Conservation (phyloP, 2,888 invertebrate genomes). For the Pristionchus fissidentatus region DNA sequence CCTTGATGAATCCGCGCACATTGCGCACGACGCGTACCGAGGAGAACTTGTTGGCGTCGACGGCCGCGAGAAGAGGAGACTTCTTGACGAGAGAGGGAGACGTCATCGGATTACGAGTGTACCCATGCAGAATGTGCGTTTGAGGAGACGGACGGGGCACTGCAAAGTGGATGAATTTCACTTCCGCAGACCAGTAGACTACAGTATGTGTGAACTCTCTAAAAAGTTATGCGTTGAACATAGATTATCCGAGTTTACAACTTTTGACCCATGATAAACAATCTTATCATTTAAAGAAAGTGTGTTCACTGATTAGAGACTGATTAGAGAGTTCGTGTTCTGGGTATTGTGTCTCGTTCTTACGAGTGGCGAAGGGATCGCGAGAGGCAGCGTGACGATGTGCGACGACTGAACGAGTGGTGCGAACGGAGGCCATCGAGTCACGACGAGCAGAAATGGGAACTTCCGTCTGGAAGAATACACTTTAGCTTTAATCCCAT, state of each 20-base stretch:
- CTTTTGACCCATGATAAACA: no score
- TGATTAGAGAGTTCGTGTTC: not conserved
- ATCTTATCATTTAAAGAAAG: no score
- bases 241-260: not conserved
- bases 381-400: not conserved
- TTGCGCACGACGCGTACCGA: slow-evolving; percentile 48
- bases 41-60: slow-evolving; percentile 48
- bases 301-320: not conserved
- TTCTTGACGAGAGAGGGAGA: slow-evolving; percentile 29
- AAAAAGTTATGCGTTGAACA: not conserved
- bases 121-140: not conserved
- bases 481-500: not conserved
- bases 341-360: not conserved
- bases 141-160: slow-evolving; percentile 40
- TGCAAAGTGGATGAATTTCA: not conserved
- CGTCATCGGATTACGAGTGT: slow-evolving; percentile 47
- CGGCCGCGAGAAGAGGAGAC: not conserved
- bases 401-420: slow-evolving; percentile 27
- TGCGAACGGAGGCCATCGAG: not conserved
- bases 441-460: not conserved
- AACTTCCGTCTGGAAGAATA: not conserved
- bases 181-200: not conserved
- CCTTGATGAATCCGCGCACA: slow-evolving; percentile 47
- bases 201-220: not conserved
- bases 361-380: slow-evolving; percentile 47